phyloP scores from a whole-genome alignment of 2,888 invertebrate species.

The Drosophila lutescens region DNA sequence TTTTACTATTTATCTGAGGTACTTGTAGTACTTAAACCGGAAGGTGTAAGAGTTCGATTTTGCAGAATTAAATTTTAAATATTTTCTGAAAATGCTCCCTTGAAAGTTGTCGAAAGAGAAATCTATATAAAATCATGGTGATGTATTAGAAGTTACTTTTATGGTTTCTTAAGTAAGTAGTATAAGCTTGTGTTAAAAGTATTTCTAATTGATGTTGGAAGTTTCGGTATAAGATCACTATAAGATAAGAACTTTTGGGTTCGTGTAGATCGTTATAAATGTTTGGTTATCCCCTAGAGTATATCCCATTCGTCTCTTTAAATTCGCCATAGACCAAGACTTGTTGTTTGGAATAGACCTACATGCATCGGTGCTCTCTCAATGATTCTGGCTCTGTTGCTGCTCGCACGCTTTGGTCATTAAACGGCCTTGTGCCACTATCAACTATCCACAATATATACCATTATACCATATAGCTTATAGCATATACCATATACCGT shows the following conservation, averaged over 20 bases:
- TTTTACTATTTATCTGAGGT: not conserved
- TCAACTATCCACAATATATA: slow-evolving; percentile 18
- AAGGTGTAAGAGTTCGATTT: too few relatives aligned
- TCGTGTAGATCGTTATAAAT: too few relatives aligned
- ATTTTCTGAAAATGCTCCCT: too few relatives aligned
- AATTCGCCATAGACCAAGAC: slow-evolving; percentile 1
- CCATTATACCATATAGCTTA: slow-evolving; percentile 1
- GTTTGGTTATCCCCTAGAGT: not conserved
- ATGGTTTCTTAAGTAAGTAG: too few relatives aligned
- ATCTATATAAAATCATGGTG: too few relatives aligned
- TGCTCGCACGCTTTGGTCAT: slow-evolving; percentile 57
- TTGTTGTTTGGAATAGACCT: slow-evolving; percentile 46
- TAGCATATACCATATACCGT: not conserved
- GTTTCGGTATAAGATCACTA: too few relatives aligned
- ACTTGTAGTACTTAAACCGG: not conserved
- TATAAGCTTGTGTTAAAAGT: too few relatives aligned
- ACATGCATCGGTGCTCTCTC: slow-evolving; percentile 55
- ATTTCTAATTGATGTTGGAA: too few relatives aligned
- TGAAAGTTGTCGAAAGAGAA: too few relatives aligned
- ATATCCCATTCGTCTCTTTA: not conserved
- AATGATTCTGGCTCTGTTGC: slow-evolving; percentile 14
- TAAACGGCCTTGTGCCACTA: slow-evolving; percentile 74
- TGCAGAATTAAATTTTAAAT: too few relatives aligned
- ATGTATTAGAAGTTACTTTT: too few relatives aligned
- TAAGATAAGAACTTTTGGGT: too few relatives aligned